phyloP scores from a whole-genome alignment of 2,888 invertebrate species.

The Chalcosyrphus nemorum region DNA sequence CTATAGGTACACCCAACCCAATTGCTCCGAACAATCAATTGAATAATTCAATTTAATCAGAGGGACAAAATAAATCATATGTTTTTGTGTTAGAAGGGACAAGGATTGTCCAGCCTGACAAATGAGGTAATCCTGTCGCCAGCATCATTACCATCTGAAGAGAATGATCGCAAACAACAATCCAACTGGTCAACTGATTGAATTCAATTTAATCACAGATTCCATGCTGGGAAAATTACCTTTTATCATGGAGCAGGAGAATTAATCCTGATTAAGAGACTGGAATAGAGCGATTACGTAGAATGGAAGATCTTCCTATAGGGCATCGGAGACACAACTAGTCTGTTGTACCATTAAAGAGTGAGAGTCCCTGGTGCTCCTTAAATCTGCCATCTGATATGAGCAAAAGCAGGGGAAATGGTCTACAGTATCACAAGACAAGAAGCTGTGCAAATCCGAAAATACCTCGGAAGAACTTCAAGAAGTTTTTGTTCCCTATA shows the following conservation, averaged over 20 bases:
- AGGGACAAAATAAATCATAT: neutral
- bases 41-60: constrained; percentile 7
- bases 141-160: constrained; percentile 5
- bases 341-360: no score
- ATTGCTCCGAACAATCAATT: neutral
- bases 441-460: no score
- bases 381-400: no score
- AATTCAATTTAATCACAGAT: constrained; percentile 13
- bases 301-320: constrained; percentile 1
- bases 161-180: constrained; percentile 7
- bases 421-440: no score
- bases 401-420: no score
- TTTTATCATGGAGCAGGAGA: neutral
- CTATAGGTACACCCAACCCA: neutral
- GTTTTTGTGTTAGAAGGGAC: neutral
- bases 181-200: constrained; percentile 15
- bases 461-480: no score
- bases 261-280: neutral
- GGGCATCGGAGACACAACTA: no score
- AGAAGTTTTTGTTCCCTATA: no score
- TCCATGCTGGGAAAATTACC: constrained; percentile 35
- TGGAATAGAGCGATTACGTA: neutral
- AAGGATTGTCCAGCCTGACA: neutral
- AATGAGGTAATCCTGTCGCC: constrained; percentile 11
- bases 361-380: no score